Evolutionary conservation across 2,113 vertebrate genomes (phyloP).

Genomic region (Phylloscopus trochiloides): DNA sequence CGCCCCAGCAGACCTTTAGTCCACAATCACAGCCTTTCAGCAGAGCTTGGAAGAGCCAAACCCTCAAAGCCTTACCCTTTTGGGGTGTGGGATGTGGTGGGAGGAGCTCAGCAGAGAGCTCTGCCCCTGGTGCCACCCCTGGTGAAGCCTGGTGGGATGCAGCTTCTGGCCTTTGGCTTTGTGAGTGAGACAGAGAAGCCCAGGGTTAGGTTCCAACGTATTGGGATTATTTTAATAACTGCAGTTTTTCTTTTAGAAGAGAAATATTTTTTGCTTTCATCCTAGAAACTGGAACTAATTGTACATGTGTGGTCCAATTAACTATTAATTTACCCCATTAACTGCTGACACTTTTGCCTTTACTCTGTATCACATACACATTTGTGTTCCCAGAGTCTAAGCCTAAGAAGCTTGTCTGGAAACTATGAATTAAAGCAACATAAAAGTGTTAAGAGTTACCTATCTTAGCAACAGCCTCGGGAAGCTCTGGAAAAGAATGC

Average conservation of each 20-base stretch:
- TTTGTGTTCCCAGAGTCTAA: neutral
- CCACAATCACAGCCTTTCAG: neutral
- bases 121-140: accelerated
- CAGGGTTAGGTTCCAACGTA: neutral
- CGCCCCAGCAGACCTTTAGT: neutral
- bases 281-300: constrained; percentile 41
- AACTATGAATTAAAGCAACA: neutral
- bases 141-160: accelerated
- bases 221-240: neutral
- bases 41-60: neutral
- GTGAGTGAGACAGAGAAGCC: neutral
- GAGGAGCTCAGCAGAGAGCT: neutral
- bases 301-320: constrained; percentile 30
- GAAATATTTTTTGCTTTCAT: neutral
- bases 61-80: neutral
- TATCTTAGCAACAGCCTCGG: neutral
- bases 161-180: neutral
- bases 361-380: neutral
- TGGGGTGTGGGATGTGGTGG: accelerated
- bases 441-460: neutral
- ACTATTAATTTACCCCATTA: constrained; percentile 33
- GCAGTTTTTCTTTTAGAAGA: neutral
- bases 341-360: neutral
- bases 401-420: neutral
- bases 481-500: neutral